phyloP scores from a whole-genome alignment of 2,113 vertebrate genomes.

The Donacobius atricapilla region DNA sequence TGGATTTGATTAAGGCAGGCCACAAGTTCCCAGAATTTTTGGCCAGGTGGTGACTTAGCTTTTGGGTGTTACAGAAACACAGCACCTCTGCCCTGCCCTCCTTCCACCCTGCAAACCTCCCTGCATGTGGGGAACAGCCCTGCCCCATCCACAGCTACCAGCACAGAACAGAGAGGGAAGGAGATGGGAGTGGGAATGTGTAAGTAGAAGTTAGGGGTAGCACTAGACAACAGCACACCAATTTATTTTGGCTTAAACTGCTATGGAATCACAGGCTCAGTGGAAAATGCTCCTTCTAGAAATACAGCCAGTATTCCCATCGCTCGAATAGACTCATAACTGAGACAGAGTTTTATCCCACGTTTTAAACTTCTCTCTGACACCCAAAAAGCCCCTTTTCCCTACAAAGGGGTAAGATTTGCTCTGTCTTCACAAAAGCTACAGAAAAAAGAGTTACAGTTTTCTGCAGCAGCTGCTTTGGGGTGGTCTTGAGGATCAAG shows the following conservation, averaged over 20 bases:
- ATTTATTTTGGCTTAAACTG: slow-evolving; percentile 24
- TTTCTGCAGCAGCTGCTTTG: background rate
- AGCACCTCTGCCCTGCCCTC: background rate
- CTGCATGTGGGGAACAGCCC: background rate
- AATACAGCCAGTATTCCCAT: background rate
- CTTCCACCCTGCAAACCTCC: background rate
- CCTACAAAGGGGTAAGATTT: background rate
- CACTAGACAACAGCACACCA: background rate
- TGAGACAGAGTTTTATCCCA: background rate
- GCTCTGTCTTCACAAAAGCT: background rate
- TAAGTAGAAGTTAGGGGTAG: background rate
- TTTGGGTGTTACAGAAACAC: background rate
- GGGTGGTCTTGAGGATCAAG: background rate
- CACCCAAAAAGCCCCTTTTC: background rate
- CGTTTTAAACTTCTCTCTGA: background rate
- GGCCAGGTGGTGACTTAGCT: background rate
- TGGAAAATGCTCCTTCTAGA: slow-evolving; percentile 23
- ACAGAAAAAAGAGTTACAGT: background rate
- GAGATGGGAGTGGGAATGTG: background rate
- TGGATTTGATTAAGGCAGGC: slow-evolving; percentile 5
- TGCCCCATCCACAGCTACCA: background rate
- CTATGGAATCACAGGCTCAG: slow-evolving; percentile 2
- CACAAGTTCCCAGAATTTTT: slow-evolving; percentile 14
- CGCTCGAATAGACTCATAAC: background rate
- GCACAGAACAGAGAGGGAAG: background rate